phyloP scores from a whole-genome alignment of 2,797 vertebrate species.

The Syngnathus acus region DNA sequence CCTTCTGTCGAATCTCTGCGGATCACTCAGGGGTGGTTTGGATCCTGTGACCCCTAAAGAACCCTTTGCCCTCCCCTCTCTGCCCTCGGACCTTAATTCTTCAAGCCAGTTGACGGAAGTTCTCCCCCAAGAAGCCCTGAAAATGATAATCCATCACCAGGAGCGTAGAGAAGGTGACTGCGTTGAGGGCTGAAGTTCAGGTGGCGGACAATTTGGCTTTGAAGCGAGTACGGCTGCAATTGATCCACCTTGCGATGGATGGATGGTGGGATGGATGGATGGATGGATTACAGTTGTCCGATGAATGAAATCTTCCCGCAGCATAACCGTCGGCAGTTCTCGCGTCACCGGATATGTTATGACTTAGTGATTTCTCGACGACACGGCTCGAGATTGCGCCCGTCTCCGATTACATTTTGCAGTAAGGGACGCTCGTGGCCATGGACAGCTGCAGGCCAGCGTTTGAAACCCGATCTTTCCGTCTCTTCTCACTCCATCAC shows the following conservation, averaged over 20 bases:
- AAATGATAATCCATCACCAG: slow-evolving; percentile 68
- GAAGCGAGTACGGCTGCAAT: slow-evolving; percentile 57
- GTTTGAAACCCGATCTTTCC: slow-evolving; percentile 56
- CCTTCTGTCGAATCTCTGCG: slow-evolving; percentile 49
- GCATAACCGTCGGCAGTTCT: not conserved
- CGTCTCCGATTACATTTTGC: slow-evolving; percentile 52
- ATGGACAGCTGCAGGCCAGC: slow-evolving; percentile 56
- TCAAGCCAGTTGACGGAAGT: slow-evolving; percentile 32
- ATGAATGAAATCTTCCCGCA: not conserved
- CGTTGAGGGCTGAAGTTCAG: slow-evolving; percentile 55
- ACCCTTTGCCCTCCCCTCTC: slow-evolving; percentile 50
- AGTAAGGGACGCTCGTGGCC: slow-evolving; percentile 54
- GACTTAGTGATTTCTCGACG: slow-evolving; percentile 49
- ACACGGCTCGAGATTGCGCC: slow-evolving; percentile 54
- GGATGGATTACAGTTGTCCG: not conserved
- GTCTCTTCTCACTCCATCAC: slow-evolving; percentile 35
- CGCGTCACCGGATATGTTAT: slow-evolving; percentile 16
- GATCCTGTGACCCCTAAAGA: slow-evolving; percentile 68
- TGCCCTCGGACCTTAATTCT: slow-evolving; percentile 54
- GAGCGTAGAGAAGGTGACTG: slow-evolving; percentile 45
- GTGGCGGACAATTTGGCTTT: slow-evolving; percentile 47
- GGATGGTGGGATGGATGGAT: not conserved
- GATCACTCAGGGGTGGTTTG: slow-evolving; percentile 44
- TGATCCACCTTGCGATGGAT: slow-evolving; percentile 42
- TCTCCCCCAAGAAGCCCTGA: slow-evolving; percentile 36